Base-by-base conservation (phyloP, 1,140 invertebrate genomes). In the Drosophila ananassae region DNA sequence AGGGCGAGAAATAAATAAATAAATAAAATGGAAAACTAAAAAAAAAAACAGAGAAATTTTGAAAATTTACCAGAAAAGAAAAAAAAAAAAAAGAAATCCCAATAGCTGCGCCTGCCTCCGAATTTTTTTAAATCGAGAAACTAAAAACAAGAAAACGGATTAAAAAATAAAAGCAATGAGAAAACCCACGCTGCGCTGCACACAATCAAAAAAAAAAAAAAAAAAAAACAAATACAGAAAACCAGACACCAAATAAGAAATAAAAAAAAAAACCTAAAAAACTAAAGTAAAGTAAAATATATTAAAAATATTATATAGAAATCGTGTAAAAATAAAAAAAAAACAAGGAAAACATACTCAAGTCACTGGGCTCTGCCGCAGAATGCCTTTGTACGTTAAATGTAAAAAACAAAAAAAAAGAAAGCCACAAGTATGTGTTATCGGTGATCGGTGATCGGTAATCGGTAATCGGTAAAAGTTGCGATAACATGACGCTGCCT, bases 401-500 rank as follows among this genome's bases (percentile, higher is more conserved):
- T 54, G 72, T 75, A 78, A 64, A 59, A 46, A 71, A 57, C 17
- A 17, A 17, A 17, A 17, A 1, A 17, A 17, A 17, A 17, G 17
- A 28, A 28, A 28, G 25, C 52, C 79, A 72, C 41, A 56, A 55
- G 44, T 59, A 51, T 52, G 17, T 50, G 57, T 21, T 60, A 52
- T 60, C 57, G 56, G 1, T 32, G 37, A 53, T 24, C 48, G 28
- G 39, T 34, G 63, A 32, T 66, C 46, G 32, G 63, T 34, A 50
- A 59, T 61, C 46, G 58, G 44, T 63, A 44, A 46, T 56, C 63
- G 63, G 10, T 63, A 73, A 71, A 41, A 48, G 52, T 52, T 58
- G 75, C 63, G 73, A 77, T 67, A 79, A 83, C 80, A 83, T 79
- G 61, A 83, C 60, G 79, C 79, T 83, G 79, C 79, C 79, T 83